Evolutionary conservation across 2,888 invertebrate genomes (phyloP).

Genomic region (Megamerina dolium): DNA sequence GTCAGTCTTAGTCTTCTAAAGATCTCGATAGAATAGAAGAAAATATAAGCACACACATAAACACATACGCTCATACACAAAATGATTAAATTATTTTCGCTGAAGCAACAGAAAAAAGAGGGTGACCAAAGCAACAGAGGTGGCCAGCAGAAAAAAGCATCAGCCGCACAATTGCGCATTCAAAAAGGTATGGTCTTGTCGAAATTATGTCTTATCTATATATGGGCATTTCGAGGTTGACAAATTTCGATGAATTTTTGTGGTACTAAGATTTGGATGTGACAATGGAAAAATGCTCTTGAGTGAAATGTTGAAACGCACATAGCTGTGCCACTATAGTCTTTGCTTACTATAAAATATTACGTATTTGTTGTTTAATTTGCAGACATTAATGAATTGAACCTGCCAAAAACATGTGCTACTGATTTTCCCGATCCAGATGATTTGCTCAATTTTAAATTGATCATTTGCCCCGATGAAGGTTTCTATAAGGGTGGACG

Average conservation of each 20-base stretch:
- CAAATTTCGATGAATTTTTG: too few relatives aligned
- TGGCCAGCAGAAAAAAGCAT: slow-evolving; percentile 83
- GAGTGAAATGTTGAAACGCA: too few relatives aligned
- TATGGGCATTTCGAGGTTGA: too few relatives aligned
- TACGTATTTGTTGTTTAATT: too few relatives aligned
- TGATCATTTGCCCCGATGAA: slow-evolving; percentile 95
- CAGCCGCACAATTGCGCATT: slow-evolving; percentile 93
- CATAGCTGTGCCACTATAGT: too few relatives aligned
- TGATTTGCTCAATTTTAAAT: slow-evolving; percentile 91
- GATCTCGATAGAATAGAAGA: too few relatives aligned
- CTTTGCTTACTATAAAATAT: too few relatives aligned
- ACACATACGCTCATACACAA: background rate
- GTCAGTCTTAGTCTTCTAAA: too few relatives aligned
- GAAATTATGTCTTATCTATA: too few relatives aligned
- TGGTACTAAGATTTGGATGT: too few relatives aligned
- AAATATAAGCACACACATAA: too few relatives aligned
- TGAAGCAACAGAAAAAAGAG: slow-evolving; percentile 98
- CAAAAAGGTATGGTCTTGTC: slow-evolving; percentile 85
- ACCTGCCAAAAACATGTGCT: slow-evolving; percentile 92
- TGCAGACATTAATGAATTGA: slow-evolving; percentile 94
- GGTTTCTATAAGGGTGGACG: slow-evolving; percentile 92
- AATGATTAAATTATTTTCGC: slow-evolving; percentile 97
- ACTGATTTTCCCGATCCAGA: slow-evolving; percentile 96
- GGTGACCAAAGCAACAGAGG: slow-evolving; percentile 75
- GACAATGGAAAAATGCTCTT: too few relatives aligned